Percentiles rank a stretch among this genome's conserved stretches.
These are phyloP conservation scores for Tetropium fuscum DNA, from an alignment of 2,888 invertebrate genomes.

Conservation along the genomic window DNA sequence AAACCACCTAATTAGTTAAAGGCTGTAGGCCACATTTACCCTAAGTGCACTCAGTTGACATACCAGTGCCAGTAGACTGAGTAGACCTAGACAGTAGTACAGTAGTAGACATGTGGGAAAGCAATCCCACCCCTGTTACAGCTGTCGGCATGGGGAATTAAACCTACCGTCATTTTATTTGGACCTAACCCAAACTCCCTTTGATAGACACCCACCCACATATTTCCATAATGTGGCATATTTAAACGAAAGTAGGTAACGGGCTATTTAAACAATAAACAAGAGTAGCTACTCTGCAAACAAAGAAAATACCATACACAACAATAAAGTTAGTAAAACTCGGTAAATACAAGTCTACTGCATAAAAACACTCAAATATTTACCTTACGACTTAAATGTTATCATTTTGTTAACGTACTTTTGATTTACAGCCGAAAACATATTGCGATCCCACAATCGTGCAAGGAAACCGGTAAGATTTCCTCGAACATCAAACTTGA, in stretches of 20 bases:
- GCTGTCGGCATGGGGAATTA: slow-evolving; percentile 14
- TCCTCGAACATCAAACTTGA: neutral
- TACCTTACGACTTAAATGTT: neutral
- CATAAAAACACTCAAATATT: slow-evolving; percentile 8
- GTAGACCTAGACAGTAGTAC: too few relatives aligned
- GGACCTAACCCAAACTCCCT: slow-evolving; percentile 8
- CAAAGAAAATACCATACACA: slow-evolving; percentile 17
- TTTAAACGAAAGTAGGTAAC: slow-evolving; percentile 5
- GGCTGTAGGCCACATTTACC: too few relatives aligned
- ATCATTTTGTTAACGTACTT: neutral
- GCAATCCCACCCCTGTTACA: slow-evolving; percentile 21
- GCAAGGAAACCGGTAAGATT: slow-evolving; percentile 38
- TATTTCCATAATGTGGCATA: neutral
- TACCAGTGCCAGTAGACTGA: too few relatives aligned
- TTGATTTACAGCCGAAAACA: slow-evolving; percentile 27
- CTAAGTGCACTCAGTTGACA: slow-evolving; percentile 13
- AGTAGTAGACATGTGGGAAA: slow-evolving; percentile 18
- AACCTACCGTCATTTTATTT: slow-evolving; percentile 12
- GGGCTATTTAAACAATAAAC: slow-evolving; percentile 12
- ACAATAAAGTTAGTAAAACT: slow-evolving; percentile 3
- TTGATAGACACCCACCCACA: too few relatives aligned
- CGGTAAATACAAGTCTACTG: neutral
- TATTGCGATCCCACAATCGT: slow-evolving; percentile 5
- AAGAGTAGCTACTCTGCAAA: slow-evolving; percentile 2
- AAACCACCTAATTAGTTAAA: too few relatives aligned